These are phyloP conservation scores for Laticauda laticaudata DNA, from an alignment of 2,113 vertebrate genomes.

Conservation along the genomic window DNA sequence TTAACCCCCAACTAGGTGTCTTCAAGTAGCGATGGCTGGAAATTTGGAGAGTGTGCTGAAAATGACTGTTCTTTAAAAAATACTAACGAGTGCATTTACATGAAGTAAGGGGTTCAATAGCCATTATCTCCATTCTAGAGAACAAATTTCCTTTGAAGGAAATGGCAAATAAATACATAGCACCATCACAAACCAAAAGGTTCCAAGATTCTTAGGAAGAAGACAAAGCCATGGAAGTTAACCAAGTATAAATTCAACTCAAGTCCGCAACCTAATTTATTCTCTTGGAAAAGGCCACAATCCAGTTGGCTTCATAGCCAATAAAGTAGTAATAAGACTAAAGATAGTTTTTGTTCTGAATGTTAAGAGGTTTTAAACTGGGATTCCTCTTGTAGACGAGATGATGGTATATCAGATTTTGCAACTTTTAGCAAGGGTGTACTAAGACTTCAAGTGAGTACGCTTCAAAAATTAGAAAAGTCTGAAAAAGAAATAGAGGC, in stretches of 20 bases:
- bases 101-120: neutral
- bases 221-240: neutral
- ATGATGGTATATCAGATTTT: neutral
- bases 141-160: neutral
- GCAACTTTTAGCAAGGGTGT: too few relatives aligned
- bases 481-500: neutral
- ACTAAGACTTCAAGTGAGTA: neutral
- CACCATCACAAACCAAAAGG: neutral
- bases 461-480: neutral
- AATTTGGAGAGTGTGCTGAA: neutral
- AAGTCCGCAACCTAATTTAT: neutral
- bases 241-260: neutral
- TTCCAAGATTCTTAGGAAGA: neutral
- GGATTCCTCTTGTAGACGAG: neutral
- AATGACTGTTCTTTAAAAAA: neutral
- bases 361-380: neutral
- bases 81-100: neutral
- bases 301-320: neutral
- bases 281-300: neutral
- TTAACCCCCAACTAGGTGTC: neutral
- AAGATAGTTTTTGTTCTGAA: neutral
- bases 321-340: neutral
- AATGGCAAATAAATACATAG: neutral
- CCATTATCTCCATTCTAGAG: neutral
- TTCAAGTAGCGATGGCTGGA: neutral